phyloP scores from a whole-genome alignment of 1,140 invertebrate genomes.

The Drosophila sulfurigaster region DNA sequence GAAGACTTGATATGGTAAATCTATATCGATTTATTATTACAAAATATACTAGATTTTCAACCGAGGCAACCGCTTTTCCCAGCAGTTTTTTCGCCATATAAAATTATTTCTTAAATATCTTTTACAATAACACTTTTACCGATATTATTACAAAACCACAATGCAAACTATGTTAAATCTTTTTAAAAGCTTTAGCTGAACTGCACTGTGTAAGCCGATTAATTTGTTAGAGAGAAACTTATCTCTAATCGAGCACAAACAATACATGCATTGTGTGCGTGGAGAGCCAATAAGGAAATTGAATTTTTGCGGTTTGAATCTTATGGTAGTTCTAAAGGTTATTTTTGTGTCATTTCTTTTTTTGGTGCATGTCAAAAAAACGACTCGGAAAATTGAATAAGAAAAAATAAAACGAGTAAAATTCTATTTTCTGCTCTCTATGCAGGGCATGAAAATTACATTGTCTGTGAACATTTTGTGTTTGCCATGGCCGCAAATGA shows the following conservation, averaged over 20 bases:
- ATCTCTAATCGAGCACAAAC: constrained; percentile 18
- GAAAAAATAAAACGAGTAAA: not conserved
- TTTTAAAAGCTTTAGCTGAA: constrained; percentile 6
- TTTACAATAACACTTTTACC: no score
- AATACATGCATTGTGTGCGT: not conserved
- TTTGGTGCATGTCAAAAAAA: constrained; percentile 29
- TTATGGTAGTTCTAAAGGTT: constrained; percentile 17
- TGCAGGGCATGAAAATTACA: constrained; percentile 34
- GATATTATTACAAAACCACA: not conserved
- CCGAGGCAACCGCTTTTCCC: no score
- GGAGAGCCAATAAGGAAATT: constrained; percentile 31
- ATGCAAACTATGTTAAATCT: not conserved
- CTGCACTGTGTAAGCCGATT: constrained; percentile 19
- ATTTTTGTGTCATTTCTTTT: constrained; percentile 2
- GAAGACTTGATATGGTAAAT: no score
- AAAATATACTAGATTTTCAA: no score
- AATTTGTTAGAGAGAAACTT: constrained; percentile 14
- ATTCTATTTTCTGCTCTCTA: constrained; percentile 20
- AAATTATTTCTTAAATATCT: no score
- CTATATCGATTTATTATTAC: no score
- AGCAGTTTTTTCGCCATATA: no score
- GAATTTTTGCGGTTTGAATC: constrained; percentile 37
- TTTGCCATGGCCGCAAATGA: constrained; percentile 26
- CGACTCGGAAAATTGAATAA: not conserved
- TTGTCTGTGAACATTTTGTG: constrained; percentile 30